Evolutionary conservation across 2,797 vertebrate species (phyloP), one percentile per base, ranked within the genome.

Genomic region (Miichthys miiuy): DNA sequence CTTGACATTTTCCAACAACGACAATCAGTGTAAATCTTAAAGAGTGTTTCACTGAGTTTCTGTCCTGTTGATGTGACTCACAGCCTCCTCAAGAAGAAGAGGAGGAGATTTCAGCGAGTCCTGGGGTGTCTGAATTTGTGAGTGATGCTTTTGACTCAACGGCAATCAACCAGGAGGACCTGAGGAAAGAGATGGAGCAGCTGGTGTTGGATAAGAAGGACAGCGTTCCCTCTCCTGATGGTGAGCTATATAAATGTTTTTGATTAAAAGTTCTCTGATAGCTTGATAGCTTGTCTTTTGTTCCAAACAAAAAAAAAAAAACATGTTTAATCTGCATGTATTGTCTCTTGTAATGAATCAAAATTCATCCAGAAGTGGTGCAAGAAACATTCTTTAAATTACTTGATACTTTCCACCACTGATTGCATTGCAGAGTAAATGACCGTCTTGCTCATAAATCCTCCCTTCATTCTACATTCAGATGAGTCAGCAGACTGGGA

Each of bases 101-200:
- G 51, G 97, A 98, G 70, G 97, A 99, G 85, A 97, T 99, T 84
- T 99, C 97, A 10, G 97, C 97, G 18, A 99, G 98, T 86, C 98
- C 98, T 0, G 96, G 97, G 4, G 97, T 98, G 52, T 97, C 97
- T 0, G 98, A 99, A 89, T 99, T 99, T 89, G 97, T 98, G 83
- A 99, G 98, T 27, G 98, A 99, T 10, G 97, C 98, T 27, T 99
- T 98, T 2, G 97, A 98, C 89, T 90, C 96, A 0, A 96, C 96
- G 42, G 95, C 91, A 86, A 93, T 99, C 75, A 93, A 98, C 92
- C 96, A 97, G 65, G 98, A 99, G 79, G 98, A 99, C 84, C 92
- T 99, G 85, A 96, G 96, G 88, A 99, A 99, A 87, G 98, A 97
- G 92, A 99, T 99, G 97, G 96, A 99, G 90, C 98, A 99, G 82